A percentile compares a stretch with the other conserved stretches of the same genome.
Conservation (phyloP, 2,888 invertebrate genomes). For the Coleophora deauratella region DNA sequence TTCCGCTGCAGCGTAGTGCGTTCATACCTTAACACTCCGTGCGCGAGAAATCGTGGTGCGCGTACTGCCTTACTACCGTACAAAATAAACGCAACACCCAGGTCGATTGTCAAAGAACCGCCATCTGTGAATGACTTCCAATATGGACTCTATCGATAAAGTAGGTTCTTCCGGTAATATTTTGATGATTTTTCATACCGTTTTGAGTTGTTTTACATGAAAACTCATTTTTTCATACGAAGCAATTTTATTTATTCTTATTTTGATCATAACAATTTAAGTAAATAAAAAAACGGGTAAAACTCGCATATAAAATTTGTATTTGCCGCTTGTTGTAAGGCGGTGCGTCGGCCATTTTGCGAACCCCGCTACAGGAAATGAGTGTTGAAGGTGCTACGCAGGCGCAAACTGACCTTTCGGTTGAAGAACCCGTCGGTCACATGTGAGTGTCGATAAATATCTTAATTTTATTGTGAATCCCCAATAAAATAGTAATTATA, state of each 20-base stretch:
- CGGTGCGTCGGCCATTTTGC: conserved; percentile 56
- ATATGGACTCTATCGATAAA: conserved; percentile 6
- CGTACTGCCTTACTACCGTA: not conserved
- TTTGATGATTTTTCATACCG: not conserved
- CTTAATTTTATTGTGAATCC: conserved; percentile 67
- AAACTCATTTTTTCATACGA: too few species aligned
- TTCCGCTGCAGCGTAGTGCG: too few species aligned
- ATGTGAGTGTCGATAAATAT: conserved; percentile 86
- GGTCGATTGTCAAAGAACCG: not conserved
- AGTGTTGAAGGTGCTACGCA: conserved; percentile 78
- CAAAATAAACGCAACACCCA: conserved; percentile 3
- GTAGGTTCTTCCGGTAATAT: not conserved
- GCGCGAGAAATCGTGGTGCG: too few species aligned
- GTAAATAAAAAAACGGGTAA: not conserved
- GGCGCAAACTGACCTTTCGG: conserved; percentile 84
- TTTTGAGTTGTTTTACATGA: too few species aligned
- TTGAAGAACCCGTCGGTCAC: conserved; percentile 92
- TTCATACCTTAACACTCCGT: too few species aligned
- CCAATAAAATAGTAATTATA: conserved; percentile 51
- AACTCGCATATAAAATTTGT: conserved; percentile 15
- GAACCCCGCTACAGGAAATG: conserved; percentile 73
- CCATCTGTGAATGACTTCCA: not conserved
- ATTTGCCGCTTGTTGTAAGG: conserved; percentile 47
- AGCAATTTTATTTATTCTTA: too few species aligned
- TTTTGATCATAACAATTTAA: not conserved